Evolutionary conservation across 1,140 invertebrate species (phyloP).

Genomic region (Rhagoletis pomonella): DNA sequence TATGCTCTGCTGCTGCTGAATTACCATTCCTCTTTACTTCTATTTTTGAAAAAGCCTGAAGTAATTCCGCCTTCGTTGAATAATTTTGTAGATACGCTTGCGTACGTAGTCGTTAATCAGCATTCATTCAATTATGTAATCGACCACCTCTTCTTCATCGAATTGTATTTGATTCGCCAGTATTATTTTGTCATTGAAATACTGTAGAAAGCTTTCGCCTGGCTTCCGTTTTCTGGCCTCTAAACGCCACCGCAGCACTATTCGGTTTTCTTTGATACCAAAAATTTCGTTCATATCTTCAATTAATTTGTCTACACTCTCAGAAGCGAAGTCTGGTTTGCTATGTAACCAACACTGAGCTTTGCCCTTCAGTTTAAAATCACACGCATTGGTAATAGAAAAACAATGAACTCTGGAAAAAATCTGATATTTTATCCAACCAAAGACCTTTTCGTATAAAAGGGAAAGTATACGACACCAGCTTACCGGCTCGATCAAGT

Average conservation of each 20-base stretch:
- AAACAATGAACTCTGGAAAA: too few relatives aligned
- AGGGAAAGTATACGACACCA: too few relatives aligned
- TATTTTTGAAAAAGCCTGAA: too few relatives aligned
- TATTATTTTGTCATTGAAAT: background rate
- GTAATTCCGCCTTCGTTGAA: background rate
- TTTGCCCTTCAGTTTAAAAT: background rate
- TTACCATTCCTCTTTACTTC: too few relatives aligned
- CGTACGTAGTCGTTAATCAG: background rate
- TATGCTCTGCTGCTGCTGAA: too few relatives aligned
- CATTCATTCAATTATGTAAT: slow-evolving; percentile 42
- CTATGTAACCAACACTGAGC: background rate
- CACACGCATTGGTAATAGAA: background rate
- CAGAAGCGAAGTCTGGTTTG: background rate
- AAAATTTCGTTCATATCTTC: background rate
- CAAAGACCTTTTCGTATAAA: too few relatives aligned
- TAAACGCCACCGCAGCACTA: background rate
- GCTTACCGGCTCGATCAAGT: too few relatives aligned
- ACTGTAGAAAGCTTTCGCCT: background rate
- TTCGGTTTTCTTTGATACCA: background rate
- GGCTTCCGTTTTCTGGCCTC: background rate
- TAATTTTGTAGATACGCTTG: slow-evolving; percentile 19
- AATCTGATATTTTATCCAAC: too few relatives aligned
- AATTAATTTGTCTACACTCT: background rate
- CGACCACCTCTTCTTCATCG: slow-evolving; percentile 24
- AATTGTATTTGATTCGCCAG: background rate